phyloP scores from a whole-genome alignment of 2,888 invertebrate genomes.

The Pinctada fucata region DNA sequence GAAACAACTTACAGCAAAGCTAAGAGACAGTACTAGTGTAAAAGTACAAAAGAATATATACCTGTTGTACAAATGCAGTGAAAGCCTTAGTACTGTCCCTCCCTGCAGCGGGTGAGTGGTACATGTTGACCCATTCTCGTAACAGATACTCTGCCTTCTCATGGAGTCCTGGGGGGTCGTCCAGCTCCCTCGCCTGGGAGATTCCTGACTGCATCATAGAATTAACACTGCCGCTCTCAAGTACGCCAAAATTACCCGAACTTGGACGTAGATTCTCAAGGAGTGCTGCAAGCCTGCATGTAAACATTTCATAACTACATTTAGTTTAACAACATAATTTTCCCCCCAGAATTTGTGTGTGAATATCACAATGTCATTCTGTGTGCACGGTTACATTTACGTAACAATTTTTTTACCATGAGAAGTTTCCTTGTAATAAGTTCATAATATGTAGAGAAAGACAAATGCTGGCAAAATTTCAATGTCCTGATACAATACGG shows the following conservation, averaged over 20 bases:
- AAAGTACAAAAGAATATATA: constrained; percentile 45
- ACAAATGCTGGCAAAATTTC: too few species aligned
- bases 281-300: constrained; percentile 82
- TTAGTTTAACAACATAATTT: not conserved
- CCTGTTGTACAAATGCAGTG: constrained; percentile 91
- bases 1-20: too few species aligned
- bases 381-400: too few species aligned
- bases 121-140: constrained; percentile 96
- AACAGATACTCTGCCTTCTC: constrained; percentile 96
- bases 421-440: too few species aligned
- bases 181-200: constrained; percentile 89
- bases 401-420: too few species aligned
- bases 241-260: constrained; percentile 54
- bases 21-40: too few species aligned
- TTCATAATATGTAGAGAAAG: too few species aligned
- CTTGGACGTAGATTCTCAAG: constrained; percentile 87
- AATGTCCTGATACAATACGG: too few species aligned
- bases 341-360: not conserved
- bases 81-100: constrained; percentile 85
- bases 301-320: constrained; percentile 1
- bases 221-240: constrained; percentile 82
- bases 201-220: constrained; percentile 95
- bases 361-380: not conserved
- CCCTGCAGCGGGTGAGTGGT: constrained; percentile 83
- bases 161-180: constrained; percentile 94